A percentile compares a stretch with the other conserved stretches of the same genome.
phyloP scores from a whole-genome alignment of 2,888 invertebrate genomes.

The Papilio demoleus region DNA sequence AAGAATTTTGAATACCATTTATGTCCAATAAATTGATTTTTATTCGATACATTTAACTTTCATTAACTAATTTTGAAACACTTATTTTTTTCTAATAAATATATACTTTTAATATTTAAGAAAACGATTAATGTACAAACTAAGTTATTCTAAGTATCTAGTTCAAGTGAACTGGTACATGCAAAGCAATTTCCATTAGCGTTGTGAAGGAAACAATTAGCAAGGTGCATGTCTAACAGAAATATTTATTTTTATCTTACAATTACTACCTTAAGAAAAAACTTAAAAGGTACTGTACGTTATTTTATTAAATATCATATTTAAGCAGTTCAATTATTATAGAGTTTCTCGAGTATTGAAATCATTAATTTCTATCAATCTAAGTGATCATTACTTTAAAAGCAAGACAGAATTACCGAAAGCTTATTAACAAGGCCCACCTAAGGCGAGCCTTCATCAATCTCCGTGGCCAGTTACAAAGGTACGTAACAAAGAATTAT shows the following conservation, averaged over 20 bases:
- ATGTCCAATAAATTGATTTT: conserved; percentile 3
- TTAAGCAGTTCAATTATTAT: conserved; percentile 2
- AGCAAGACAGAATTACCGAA: conserved; percentile 61
- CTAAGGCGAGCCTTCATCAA: conserved; percentile 78
- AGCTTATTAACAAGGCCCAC: conserved; percentile 77
- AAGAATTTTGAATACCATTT: conserved; percentile 3
- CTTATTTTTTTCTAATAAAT: neutral
- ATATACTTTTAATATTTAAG: no score
- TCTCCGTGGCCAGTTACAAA: conserved; percentile 72
- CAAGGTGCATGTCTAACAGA: conserved; percentile 59
- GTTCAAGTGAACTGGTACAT: conserved; percentile 4
- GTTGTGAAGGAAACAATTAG: conserved; percentile 71
- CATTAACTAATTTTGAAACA: conserved; percentile 6
- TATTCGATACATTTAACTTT: neutral
- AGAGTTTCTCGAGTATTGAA: conserved; percentile 34
- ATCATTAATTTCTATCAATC: conserved; percentile 51
- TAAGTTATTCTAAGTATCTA: neutral
- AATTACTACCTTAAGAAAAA: neutral
- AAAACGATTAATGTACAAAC: neutral
- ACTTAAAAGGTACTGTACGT: no score
- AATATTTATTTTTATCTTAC: neutral
- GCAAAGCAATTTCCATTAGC: neutral
- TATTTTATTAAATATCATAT: neutral
- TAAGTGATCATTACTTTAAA: conserved; percentile 55
- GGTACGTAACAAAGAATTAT: conserved; percentile 78